Percentiles rank a stretch among this genome's conserved stretches.
Conservation (phyloP, 2,113 vertebrate species). For the Mellivora capensis region DNA sequence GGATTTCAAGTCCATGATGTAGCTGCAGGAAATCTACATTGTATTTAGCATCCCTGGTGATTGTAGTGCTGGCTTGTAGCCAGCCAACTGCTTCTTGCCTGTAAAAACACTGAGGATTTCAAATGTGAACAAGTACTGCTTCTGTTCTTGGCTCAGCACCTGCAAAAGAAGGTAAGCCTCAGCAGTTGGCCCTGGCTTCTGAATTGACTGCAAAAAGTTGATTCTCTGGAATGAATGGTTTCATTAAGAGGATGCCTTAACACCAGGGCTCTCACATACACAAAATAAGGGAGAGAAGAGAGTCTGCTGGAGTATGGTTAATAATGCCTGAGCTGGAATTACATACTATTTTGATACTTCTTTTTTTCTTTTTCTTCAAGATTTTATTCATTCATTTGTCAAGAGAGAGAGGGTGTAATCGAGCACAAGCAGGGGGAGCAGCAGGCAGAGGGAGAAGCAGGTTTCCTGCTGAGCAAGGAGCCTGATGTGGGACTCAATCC, state of each 20-base stretch:
- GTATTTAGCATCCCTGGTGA: background rate
- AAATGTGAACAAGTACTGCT: background rate
- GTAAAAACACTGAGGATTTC: background rate
- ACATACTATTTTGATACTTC: background rate
- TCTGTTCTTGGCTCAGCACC: background rate
- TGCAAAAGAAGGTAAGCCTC: background rate
- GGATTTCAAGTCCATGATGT: background rate
- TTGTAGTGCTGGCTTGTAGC: background rate
- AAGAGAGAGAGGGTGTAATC: rapidly evolving
- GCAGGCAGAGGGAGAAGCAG: background rate
- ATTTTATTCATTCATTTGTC: background rate
- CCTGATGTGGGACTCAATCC: background rate
- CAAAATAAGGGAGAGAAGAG: background rate
- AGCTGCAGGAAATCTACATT: background rate
- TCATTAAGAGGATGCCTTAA: background rate
- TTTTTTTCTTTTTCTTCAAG: background rate
- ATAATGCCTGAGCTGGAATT: background rate
- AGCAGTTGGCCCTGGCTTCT: background rate
- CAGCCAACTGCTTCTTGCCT: background rate
- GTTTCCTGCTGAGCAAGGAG: background rate
- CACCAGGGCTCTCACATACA: background rate
- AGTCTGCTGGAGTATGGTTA: background rate
- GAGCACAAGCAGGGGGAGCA: background rate
- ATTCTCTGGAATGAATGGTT: background rate
- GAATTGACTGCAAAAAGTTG: background rate